Evolutionary conservation across 2,113 vertebrate genomes (phyloP).

Genomic region (Tupaia chinensis): DNA sequence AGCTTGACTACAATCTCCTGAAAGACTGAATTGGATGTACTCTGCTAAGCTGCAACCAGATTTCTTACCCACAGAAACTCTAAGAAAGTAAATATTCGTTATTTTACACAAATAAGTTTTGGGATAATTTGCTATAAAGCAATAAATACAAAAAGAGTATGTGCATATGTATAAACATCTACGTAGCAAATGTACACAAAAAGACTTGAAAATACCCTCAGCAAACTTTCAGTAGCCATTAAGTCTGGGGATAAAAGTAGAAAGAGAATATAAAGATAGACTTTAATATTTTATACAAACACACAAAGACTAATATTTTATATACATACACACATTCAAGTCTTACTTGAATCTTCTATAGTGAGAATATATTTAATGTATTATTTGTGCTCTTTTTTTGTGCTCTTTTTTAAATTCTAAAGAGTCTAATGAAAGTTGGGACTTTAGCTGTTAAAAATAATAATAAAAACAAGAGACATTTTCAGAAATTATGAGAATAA

Average conservation of each 20-base stretch:
- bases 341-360: neutral
- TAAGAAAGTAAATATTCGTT: neutral
- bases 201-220: no score
- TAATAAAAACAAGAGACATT: neutral
- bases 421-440: conserved; percentile 27
- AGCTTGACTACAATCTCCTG: neutral
- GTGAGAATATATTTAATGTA: neutral
- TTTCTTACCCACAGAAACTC: neutral
- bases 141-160: neutral
- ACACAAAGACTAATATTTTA: neutral
- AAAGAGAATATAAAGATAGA: neutral
- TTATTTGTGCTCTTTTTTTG: no score
- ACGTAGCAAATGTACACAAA: neutral
- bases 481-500: neutral
- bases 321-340: neutral
- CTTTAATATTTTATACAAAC: neutral
- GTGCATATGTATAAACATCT: neutral
- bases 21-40: neutral
- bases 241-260: neutral
- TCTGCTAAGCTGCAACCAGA: neutral
- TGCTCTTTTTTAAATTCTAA: conserved; percentile 14
- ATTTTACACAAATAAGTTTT: neutral
- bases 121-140: neutral
- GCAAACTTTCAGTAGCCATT: neutral
- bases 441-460: neutral